Percentiles rank a stretch among this genome's conserved stretches.
These are phyloP conservation scores for Palythoa caribaeorum DNA, from an alignment of 92 coral and sea anemone genomes.

Conservation along the genomic window DNA sequence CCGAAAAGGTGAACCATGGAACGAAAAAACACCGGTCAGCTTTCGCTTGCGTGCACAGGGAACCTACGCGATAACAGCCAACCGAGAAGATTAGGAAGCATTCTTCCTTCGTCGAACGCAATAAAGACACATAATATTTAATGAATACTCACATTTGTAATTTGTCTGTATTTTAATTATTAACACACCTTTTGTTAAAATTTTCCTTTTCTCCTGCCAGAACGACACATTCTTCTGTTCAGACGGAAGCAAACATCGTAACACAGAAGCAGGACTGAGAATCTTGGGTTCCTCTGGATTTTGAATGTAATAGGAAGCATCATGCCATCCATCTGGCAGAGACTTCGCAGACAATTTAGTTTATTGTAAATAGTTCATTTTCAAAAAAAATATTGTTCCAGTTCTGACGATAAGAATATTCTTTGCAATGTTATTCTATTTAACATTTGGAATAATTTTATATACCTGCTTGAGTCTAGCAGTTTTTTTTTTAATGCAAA, in stretches of 20 bases:
- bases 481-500: background rate
- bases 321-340: background rate
- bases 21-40: too few species aligned
- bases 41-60: too few species aligned
- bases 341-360: background rate
- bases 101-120: too few species aligned
- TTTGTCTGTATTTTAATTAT: too few species aligned
- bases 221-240: conserved; percentile 36
- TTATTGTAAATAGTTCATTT: background rate
- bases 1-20: too few species aligned
- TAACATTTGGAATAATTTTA: background rate
- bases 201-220: background rate
- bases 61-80: too few species aligned
- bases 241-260: background rate
- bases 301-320: background rate
- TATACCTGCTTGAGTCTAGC: too few species aligned
- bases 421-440: background rate
- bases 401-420: background rate
- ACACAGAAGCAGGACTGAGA: background rate
- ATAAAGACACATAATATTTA: too few species aligned
- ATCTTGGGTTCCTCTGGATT: background rate
- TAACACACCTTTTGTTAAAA: background rate
- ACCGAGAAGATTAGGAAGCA: too few species aligned
- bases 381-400: background rate
- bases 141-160: too few species aligned